Base-by-base conservation (phyloP, 2,113 vertebrate species). In the Grammomys surdaster region DNA sequence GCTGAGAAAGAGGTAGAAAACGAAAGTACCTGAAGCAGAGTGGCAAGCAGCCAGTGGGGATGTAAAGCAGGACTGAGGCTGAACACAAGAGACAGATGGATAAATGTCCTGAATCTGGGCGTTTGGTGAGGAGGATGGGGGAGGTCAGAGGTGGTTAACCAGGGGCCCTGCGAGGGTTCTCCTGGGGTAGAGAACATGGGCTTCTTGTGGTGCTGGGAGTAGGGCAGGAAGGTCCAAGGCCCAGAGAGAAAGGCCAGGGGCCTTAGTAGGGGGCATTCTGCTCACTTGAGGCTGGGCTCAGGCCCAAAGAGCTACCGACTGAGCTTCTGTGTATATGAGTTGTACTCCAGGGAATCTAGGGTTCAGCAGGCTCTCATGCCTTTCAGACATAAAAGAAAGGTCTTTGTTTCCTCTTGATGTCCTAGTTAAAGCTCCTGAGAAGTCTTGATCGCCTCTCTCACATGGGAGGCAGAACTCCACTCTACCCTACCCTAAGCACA, bases 391-490 rank as follows among this genome's bases (percentile, higher is more conserved):
- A 36, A 65, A 93, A 97, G 93, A 95, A 95, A 88, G 88, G 85
- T 51, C 93, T 96, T 98, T 98, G 96, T 96, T 96, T 92, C 46
- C 70, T 90, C 75, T 58, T 67, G 91, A 81, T 58, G 95, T 88
- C 70, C 51, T 43, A 81, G 51, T 40, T 75, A 97, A 97, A 97
- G 91, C 95, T 95, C 87, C 63, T 96, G 90, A 81, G 90, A 93
- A 95, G 96, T 90, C 88, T 72, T 76, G 81, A 60, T 91, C 51
- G 1, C 51, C 36, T 72, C 58, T 1, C 5, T 46, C 28, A 1
- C 4, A 2, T 0, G 1, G 76, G 56, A 36, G 19, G 46, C 1
- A 22, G 46, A 93, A 48, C 20, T 10, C 1, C 0, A 3, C 24
- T 22, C 16, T 31, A 5, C 36, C 82, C n/a, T 1, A 7, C 82